phyloP scores from a whole-genome alignment of 2,888 invertebrate species.

The Nomada flava region DNA sequence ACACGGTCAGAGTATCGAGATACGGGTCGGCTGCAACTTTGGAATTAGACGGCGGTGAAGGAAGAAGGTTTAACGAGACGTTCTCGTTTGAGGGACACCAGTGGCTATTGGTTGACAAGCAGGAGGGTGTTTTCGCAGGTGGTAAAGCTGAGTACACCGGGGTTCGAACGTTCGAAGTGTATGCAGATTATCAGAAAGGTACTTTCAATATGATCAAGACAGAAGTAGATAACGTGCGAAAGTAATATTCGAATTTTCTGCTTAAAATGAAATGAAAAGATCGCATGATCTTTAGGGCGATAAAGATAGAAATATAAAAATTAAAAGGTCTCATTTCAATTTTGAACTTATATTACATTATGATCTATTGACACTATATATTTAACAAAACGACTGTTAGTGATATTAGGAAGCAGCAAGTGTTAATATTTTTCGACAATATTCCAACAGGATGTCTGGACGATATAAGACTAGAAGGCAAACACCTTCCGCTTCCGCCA shows the following conservation, averaged over 20 bases:
- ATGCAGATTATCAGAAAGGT: slow-evolving; percentile 97
- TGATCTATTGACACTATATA: too few species aligned
- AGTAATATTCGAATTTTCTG: too few species aligned
- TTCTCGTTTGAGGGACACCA: slow-evolving; percentile 96
- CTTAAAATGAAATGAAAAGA: too few species aligned
- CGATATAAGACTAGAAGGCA: slow-evolving; percentile 95
- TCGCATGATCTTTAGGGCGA: too few species aligned
- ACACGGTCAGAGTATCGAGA: slow-evolving; percentile 95
- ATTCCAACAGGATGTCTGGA: slow-evolving; percentile 89
- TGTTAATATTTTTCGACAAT: neutral
- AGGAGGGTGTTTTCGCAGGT: slow-evolving; percentile 97
- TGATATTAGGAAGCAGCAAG: neutral
- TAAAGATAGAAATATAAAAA: neutral
- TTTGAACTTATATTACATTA: too few species aligned
- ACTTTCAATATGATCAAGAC: neutral
- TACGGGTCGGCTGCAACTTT: slow-evolving; percentile 97
- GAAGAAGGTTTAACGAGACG: slow-evolving; percentile 96
- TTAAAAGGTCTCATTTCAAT: neutral
- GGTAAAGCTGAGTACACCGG: slow-evolving; percentile 98
- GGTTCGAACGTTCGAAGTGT: slow-evolving; percentile 96
- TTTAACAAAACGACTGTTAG: too few species aligned
- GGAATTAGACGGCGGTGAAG: slow-evolving; percentile 97
- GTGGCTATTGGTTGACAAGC: slow-evolving; percentile 96
- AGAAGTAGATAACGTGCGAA: neutral
- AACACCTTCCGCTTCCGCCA: slow-evolving; percentile 96